Evolutionary conservation across 2,888 invertebrate species (phyloP), one percentile per base, ranked within the genome.

Genomic region (Hypena proboscidalis): DNA sequence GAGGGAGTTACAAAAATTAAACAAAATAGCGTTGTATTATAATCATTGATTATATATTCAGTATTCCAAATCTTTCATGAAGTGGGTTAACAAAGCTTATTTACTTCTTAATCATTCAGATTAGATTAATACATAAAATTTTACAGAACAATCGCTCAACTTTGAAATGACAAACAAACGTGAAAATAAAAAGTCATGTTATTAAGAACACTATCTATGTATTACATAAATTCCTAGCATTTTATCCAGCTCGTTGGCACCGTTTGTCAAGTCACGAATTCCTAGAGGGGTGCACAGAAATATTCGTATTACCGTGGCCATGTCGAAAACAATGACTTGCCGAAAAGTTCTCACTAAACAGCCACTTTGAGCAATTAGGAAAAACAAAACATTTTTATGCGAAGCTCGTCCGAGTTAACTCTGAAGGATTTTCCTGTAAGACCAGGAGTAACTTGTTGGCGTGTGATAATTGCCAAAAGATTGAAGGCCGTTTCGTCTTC

Each of bases 321-420:
- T 77, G 80, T 83, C 82, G 84, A 85, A 88, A 90, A 90, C 90
- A 89, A 87, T 90, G 90, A 90, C 86, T 88, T 54, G 83, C 72
- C 76, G 74, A 67, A 87, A 86, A 79, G 70, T 80, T 61, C 63
- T 66, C 38, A 56, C 81, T 83, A 85, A 88, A 80, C 86, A 88
- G 85, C 85, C 86, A 90, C 89, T 90, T 83, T 72, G 67, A 83
- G 81, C 90, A 86, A 89, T 90, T 89, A 89, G 82, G 78, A 83
- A 77, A 87, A 90, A 90, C 90, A 88, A 90, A 89, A 86, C 87
- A 88, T 85, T 88, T 87, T 90, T 87, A 85, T 81, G 78, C 78
- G 69, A 64, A 71, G 66, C 66, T 33, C 68, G 70, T 75, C 66
- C 49, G 48, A 47, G 57, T 71, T 68, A 36, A 64, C 62, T 62